Evolutionary conservation across 2,797 vertebrate species (phyloP), one percentile per base, ranked within the genome.

Genomic region (Pangasius macronema): DNA sequence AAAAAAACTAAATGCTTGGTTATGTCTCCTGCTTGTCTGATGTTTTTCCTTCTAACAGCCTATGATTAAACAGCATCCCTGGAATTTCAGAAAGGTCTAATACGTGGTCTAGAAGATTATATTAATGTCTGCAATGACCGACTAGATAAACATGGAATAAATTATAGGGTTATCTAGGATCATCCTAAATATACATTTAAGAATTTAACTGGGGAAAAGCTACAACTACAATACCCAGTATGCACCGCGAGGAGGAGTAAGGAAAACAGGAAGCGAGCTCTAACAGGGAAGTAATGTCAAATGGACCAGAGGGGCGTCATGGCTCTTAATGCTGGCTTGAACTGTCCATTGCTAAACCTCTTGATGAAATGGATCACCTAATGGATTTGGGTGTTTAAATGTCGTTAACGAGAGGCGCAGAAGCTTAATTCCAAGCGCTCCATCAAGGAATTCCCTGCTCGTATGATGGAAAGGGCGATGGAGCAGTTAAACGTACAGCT

Each of bases 391-490:
- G 13, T 65, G 6, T 1, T n/a, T 27, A 42, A 51, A 16, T 8
- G 3, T 86, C 72, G 83, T 87, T 24, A 22, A 68, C 11, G 65
- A 30, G 91, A 91, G 88, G 85, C 24, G 33, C 9, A 67, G 87
- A 89, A 89, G 90, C 89, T 87, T 39, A 20, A 67, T 83, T 87
- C 33, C 85, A 11, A 55, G 30, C 65, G 68, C 49, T 91, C 90
- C 85, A 49, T 73, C 72, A 51, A 85, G n/a, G 87, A 82, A 85
- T 87, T 84, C 46, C 42, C 88, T 65, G 86, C 88, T 49, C 97
- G 57, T 96, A 99, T 96, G 94, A 99, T 99, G 98, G 98, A 99
- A 96, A 97, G 98, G 94, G 98, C 98, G 93, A 99, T 99, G 98
- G 98, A 99, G 95, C 98, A 99, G 93, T 93, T 97, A 0, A 97